These are phyloP conservation scores for Megaceryle alcyon DNA, from an alignment of 2,797 vertebrate species.

Conservation along the genomic window DNA sequence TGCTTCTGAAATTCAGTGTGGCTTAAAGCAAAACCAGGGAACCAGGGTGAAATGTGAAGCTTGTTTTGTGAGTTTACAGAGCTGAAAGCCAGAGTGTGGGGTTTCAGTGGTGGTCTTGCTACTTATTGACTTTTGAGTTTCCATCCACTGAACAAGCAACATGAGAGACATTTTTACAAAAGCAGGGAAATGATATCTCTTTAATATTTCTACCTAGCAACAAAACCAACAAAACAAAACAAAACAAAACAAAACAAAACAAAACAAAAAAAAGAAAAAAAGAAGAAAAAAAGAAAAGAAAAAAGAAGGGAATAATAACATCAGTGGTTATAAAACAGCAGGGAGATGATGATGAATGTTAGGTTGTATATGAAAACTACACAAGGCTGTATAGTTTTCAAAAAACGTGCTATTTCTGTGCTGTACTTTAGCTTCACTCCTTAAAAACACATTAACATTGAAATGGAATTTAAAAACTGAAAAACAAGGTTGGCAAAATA, in stretches of 20 bases:
- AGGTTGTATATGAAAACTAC: not conserved
- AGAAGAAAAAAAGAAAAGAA: not conserved
- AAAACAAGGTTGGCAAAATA: not conserved
- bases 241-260: not conserved
- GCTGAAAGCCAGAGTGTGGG: not conserved
- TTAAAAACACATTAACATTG: constrained; percentile 33
- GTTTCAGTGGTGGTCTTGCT: not conserved
- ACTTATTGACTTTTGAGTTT: not conserved
- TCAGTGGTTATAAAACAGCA: constrained; percentile 18
- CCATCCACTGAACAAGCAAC: not conserved
- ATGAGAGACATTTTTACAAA: constrained; percentile 22
- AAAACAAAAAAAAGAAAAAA: not conserved
- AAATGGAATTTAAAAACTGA: constrained; percentile 2
- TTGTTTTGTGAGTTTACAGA: not conserved
- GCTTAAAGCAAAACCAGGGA: not conserved
- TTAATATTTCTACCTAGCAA: constrained; percentile 28
- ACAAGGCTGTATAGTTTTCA: not conserved
- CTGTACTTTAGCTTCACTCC: not conserved
- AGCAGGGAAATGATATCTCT: not conserved
- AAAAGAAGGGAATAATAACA: not conserved
- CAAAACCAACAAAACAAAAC: not conserved
- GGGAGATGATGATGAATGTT: constrained; percentile 54
- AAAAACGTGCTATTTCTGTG: not conserved
- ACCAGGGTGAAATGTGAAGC: not conserved
- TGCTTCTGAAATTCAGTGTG: not conserved